A percentile compares a stretch with the other conserved stretches of the same genome.
Conservation (phyloP, 2,113 vertebrate genomes). For the Tachysurus fulvidraco region DNA sequence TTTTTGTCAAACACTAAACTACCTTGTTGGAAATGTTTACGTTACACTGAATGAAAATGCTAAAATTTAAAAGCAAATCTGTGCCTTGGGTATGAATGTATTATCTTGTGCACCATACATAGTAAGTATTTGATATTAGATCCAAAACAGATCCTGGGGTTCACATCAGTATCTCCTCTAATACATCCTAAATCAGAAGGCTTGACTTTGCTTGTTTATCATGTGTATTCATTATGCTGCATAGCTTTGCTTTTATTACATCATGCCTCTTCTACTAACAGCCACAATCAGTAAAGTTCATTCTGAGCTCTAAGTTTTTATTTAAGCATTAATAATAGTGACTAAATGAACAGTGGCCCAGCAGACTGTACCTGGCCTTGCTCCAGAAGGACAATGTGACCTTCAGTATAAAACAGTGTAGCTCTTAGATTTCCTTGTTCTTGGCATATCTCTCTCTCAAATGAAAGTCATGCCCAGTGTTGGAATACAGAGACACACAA, state of each 20-base stretch:
- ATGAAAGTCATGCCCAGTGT: slow-evolving; percentile 22
- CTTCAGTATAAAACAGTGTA: slow-evolving; percentile 12
- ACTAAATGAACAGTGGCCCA: slow-evolving; percentile 27
- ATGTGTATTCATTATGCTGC: neutral
- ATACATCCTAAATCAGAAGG: neutral
- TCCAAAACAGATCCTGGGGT: neutral
- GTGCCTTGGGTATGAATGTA: too few relatives aligned
- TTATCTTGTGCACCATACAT: too few relatives aligned
- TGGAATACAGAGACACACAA: neutral
- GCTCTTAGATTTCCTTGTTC: slow-evolving; percentile 25
- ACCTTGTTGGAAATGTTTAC: too few relatives aligned
- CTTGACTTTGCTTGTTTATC: neutral
- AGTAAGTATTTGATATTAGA: neutral
- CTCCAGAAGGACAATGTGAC: slow-evolving; percentile 45
- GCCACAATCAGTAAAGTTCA: neutral
- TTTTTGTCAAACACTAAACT: too few relatives aligned
- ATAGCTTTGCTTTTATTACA: neutral
- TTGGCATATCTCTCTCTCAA: slow-evolving; percentile 19
- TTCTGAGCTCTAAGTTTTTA: neutral
- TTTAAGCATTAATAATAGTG: neutral
- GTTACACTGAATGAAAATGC: neutral
- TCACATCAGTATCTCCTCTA: neutral
- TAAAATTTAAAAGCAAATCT: neutral
- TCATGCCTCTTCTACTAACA: neutral
- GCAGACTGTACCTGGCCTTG: slow-evolving; percentile 18